These are phyloP conservation scores for Stegana nigrithorax DNA, from an alignment of 2,888 invertebrate genomes.

Conservation along the genomic window DNA sequence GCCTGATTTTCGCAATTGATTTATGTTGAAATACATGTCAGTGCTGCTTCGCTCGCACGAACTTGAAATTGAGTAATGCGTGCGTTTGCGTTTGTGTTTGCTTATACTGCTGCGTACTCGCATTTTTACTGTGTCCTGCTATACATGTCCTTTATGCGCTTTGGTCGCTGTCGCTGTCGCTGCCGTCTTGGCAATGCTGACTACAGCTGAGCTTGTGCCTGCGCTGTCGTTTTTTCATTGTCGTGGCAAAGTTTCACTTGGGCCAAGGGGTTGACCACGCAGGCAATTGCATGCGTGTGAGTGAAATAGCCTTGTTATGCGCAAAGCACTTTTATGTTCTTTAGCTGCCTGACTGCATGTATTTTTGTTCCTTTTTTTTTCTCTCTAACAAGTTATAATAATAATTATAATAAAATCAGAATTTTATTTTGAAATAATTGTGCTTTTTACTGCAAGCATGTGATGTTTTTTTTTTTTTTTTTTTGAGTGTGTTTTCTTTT, in stretches of 20 bases:
- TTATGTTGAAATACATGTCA: slow-evolving; percentile 19
- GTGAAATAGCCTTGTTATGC: too few species aligned
- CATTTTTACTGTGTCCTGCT: neutral
- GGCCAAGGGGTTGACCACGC: slow-evolving; percentile 48
- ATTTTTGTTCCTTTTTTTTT: too few species aligned
- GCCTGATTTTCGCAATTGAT: slow-evolving; percentile 16
- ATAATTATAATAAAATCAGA: slow-evolving; percentile 50
- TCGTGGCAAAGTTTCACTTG: slow-evolving; percentile 33
- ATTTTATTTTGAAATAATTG: slow-evolving; percentile 10
- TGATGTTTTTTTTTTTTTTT: slow-evolving; percentile 45
- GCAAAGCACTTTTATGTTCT: slow-evolving; percentile 4
- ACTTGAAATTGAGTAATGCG: neutral
- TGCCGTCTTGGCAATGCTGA: neutral
- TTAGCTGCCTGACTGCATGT: slow-evolving; percentile 43
- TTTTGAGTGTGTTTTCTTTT: slow-evolving; percentile 43
- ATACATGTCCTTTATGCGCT: neutral
- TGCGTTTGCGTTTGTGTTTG: neutral
- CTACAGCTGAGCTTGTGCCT: neutral
- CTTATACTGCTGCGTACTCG: neutral
- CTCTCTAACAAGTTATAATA: slow-evolving; percentile 58
- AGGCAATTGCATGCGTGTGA: too few species aligned
- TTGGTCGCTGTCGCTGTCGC: neutral
- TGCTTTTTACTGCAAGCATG: too few species aligned
- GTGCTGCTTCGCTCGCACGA: neutral
- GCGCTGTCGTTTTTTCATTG: slow-evolving; percentile 32